Percentiles rank a stretch among this genome's conserved stretches.
Evolutionary conservation across 2,888 invertebrate genomes (phyloP).

Genomic region (Chalcis sispes): DNA sequence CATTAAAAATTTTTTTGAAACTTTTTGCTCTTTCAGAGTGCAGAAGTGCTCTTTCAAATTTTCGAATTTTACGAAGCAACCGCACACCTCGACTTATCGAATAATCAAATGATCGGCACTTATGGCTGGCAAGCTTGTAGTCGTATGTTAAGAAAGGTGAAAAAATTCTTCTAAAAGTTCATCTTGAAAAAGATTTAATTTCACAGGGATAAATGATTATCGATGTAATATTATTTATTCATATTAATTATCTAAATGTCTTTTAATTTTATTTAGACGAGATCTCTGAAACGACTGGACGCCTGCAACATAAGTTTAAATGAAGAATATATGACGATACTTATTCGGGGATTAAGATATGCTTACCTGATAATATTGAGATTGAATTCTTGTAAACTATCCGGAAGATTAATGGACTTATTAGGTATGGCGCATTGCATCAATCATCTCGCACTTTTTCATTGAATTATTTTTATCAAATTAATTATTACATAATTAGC

Average conservation of each 20-base stretch:
- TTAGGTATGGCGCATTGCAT: constrained; percentile 79
- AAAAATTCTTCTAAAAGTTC: constrained; percentile 9
- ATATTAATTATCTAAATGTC: background rate
- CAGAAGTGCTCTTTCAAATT: constrained; percentile 92
- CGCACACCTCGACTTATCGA: constrained; percentile 84
- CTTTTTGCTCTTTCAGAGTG: constrained; percentile 66
- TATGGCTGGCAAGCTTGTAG: constrained; percentile 91
- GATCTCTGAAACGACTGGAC: constrained; percentile 81
- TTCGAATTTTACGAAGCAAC: constrained; percentile 93
- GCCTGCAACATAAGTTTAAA: constrained; percentile 81
- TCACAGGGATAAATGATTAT: too few relatives aligned
- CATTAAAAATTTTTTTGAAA: background rate
- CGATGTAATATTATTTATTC: background rate
- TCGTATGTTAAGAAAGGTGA: constrained; percentile 86
- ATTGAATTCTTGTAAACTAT: constrained; percentile 85
- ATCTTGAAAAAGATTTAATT: constrained; percentile 5
- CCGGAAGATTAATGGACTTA: constrained; percentile 85
- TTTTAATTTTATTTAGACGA: constrained; percentile 44
- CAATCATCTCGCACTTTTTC: constrained; percentile 21
- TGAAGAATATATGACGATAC: constrained; percentile 83
- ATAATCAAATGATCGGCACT: constrained; percentile 85
- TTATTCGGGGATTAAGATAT: constrained; percentile 85
- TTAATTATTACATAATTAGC: too few relatives aligned
- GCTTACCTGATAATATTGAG: constrained; percentile 86
- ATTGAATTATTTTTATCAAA: constrained; percentile 7